Base-by-base conservation (phyloP, 2,888 invertebrate species). In the Phrixothrix hirtus region DNA sequence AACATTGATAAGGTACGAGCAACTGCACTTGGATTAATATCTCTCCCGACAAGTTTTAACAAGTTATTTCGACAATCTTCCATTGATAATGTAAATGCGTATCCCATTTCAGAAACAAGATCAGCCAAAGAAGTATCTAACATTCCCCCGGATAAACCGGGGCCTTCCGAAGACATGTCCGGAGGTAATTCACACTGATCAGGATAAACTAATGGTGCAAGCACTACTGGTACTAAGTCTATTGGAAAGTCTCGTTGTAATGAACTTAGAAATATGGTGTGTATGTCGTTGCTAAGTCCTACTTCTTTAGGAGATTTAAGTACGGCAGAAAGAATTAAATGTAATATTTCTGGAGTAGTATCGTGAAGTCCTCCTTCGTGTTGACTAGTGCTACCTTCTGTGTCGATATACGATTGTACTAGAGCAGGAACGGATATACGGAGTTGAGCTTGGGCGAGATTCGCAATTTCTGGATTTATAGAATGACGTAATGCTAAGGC, bases 71-170 rank as follows among this genome's bases (percentile, higher is more conserved):
- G 87, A 72, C 95, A 95, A 74, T 92, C 92, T 69, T 95, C 95
- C 34, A 92, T 81, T 13, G 86, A 86, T 43, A 85, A 78, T 46
- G 95, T 96, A 73, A 95, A 95, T 62, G 85, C 81, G 77, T 92
- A 95, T 44, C 97, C 95, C 70, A 96, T 84, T 78, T 98, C 97
- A 73, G 89, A 84, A 68, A 97, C 86, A 69, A 95, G 83, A 71
- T 95, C 95, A 59, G 93, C 88, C 71, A 92, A 78, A 56, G 89
- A 85, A 71, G 85, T 86, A 65, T 88, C 89, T 76, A 81, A 80
- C 84, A 85, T 87, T 77, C 80, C 79, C 74, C 80, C 80, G 66
- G 71, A 64, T 68, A 72, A 68, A 79, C 82, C 73, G 81, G 84
- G 75, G 78, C 83, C 76, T 64, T 81, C 81, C 64, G 83, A 80